Evolutionary conservation across 2,888 invertebrate species (phyloP).

Genomic region (Lasioglossum figueresi): DNA sequence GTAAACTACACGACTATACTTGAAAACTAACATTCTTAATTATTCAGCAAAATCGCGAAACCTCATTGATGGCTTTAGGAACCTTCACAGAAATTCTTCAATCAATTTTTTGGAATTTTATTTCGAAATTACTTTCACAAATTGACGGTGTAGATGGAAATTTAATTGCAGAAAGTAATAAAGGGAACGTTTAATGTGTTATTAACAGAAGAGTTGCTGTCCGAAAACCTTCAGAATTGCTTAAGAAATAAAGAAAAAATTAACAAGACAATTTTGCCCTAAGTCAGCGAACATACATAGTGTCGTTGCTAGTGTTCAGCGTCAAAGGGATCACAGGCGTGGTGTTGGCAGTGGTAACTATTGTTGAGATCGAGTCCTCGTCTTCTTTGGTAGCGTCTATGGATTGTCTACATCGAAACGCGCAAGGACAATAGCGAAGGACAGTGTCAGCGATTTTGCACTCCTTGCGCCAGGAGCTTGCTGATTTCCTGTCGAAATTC

Average conservation of each 20-base stretch:
- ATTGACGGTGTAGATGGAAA: too few relatives aligned
- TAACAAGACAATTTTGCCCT: not conserved
- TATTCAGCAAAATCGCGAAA: not conserved
- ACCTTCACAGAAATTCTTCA: not conserved
- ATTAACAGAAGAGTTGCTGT: too few relatives aligned
- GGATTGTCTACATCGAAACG: conserved; percentile 78
- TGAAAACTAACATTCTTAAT: not conserved
- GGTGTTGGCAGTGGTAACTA: conserved; percentile 62
- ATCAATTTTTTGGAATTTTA: not conserved
- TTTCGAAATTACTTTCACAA: too few relatives aligned
- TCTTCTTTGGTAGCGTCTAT: conserved; percentile 73
- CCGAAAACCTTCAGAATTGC: too few relatives aligned
- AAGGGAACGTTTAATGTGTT: too few relatives aligned
- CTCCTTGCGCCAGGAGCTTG: conserved; percentile 24
- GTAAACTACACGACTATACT: not conserved
- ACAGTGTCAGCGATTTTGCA: conserved; percentile 73
- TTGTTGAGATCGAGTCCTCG: conserved; percentile 65
- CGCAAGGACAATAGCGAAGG: conserved; percentile 80
- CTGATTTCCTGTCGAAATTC: conserved; percentile 29
- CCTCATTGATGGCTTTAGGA: not conserved
- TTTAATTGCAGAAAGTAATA: too few relatives aligned
- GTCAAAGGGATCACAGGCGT: conserved; percentile 80
- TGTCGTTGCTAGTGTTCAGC: conserved; percentile 72
- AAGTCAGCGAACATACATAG: conserved; percentile 71
- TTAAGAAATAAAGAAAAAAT: too few relatives aligned